Evolutionary conservation across 2,888 invertebrate species (phyloP).

Genomic region (Tortrix viridana): DNA sequence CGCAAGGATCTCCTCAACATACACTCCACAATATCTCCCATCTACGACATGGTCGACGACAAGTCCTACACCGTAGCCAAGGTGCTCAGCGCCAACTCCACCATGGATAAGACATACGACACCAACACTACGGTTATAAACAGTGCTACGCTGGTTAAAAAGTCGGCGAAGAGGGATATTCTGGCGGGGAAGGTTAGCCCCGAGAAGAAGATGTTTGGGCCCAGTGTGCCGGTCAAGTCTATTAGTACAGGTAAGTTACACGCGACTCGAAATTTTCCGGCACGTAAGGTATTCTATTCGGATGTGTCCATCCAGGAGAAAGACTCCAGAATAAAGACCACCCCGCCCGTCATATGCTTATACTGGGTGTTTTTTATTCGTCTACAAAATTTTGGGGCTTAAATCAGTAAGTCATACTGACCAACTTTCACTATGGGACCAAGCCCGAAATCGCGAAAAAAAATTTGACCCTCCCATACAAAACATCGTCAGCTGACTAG

Average conservation of each 20-base stretch:
- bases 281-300: too few relatives aligned
- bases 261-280: too few relatives aligned
- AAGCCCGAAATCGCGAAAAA: too few relatives aligned
- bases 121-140: slow-evolving; percentile 66
- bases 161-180: slow-evolving; percentile 67
- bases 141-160: slow-evolving; percentile 67
- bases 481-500: too few relatives aligned
- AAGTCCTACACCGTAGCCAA: slow-evolving; percentile 66
- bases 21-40: slow-evolving; percentile 75
- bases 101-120: slow-evolving; percentile 58
- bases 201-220: slow-evolving; percentile 59
- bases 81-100: slow-evolving; percentile 46
- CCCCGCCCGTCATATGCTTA: too few relatives aligned
- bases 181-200: slow-evolving; percentile 57
- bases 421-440: too few relatives aligned
- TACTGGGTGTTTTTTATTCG: too few relatives aligned
- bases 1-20: slow-evolving; percentile 64
- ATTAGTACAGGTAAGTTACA: slow-evolving; percentile 57
- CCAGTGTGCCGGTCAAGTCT: slow-evolving; percentile 48
- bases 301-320: too few relatives aligned
- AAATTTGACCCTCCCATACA: too few relatives aligned
- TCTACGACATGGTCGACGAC: slow-evolving; percentile 68
- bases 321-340: too few relatives aligned
- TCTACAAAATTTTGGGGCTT: too few relatives aligned
- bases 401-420: too few relatives aligned